Conservation (phyloP, 2,888 invertebrate genomes). For the Neria commutata region DNA sequence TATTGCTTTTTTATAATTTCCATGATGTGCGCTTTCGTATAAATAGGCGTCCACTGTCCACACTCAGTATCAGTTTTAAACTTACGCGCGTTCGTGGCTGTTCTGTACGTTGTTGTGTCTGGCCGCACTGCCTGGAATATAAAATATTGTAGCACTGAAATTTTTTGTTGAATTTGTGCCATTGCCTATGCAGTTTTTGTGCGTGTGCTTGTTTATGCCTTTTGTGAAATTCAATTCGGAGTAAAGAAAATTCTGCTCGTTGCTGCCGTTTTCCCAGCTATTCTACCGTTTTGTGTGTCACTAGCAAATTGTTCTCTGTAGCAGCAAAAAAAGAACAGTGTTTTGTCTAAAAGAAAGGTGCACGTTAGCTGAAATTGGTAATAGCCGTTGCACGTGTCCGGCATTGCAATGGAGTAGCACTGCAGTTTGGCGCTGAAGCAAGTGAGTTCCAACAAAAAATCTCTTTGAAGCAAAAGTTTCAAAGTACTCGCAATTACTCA, state of each 20-base stretch:
- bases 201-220: not conserved
- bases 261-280: too few species aligned
- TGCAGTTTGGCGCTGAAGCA: not conserved
- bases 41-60: slow-evolving; percentile 44
- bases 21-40: slow-evolving; percentile 34
- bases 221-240: not conserved
- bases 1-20: slow-evolving; percentile 24
- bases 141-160: too few species aligned
- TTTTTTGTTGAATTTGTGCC: too few species aligned
- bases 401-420: slow-evolving; percentile 18
- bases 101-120: slow-evolving; percentile 10
- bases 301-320: slow-evolving; percentile 12
- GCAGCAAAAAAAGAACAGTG: too few species aligned
- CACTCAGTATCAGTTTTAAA: slow-evolving; percentile 46
- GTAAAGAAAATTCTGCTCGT: slow-evolving; percentile 1
- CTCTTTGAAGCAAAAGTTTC: not conserved
- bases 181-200: not conserved
- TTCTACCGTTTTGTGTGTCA: slow-evolving; percentile 17
- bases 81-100: slow-evolving; percentile 42
- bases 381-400: slow-evolving; percentile 2
- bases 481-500: not conserved
- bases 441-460: slow-evolving; percentile 4
- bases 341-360: not conserved
- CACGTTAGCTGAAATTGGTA: slow-evolving; percentile 4
- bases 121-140: too few species aligned